Evolutionary conservation across 1,140 invertebrate genomes (phyloP), one percentile per base, ranked within the genome.

Genomic region (Musca domestica): DNA sequence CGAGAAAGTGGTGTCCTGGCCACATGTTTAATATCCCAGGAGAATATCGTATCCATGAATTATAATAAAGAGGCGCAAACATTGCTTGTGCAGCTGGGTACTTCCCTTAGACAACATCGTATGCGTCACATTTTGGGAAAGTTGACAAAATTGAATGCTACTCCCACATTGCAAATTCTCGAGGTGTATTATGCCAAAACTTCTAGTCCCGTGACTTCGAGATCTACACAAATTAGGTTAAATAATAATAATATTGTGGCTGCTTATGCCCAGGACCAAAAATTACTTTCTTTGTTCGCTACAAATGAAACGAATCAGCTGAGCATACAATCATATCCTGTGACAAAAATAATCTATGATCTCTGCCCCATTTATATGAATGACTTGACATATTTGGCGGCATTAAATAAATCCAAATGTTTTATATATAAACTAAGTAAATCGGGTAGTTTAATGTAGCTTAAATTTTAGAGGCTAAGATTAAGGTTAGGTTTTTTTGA

Each of bases 1-100:
- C 80, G 75, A 22, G 77, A 76, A 22, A 74, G 73, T 66, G 82
- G 83, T 74, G 82, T 74, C 67, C 72, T 73, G 75, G 22, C 72
- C 58, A 83, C 86, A 51, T 81, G 85, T 2, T 76, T 95, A 27
- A 87, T 89, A 15, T 71, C 93, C 0, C 89, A 92, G 20, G 92
- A 92, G 1, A 88, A 91, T 0, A 92, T 91, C 75, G 83, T 88
- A 67, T 91, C 90, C 19, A 82, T 93, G 51, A 83, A 85, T 20
- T 91, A 91, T 70, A 89, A 95, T 72, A 74, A 82, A 0, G 80
- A 83, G 3, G 86, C 87, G 2, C 85, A 89, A 56, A 87, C 91
- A 69, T 81, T 87, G 1, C 71, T 91, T 1, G 77, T 91, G 20
- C 88, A 89, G 0, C 86, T 85, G 12, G 83, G 90, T 27, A 85